Percentiles rank a stretch among this genome's conserved stretches.
phyloP scores from a whole-genome alignment of 2,888 invertebrate genomes.

The Heteromyza rotundicornis region DNA sequence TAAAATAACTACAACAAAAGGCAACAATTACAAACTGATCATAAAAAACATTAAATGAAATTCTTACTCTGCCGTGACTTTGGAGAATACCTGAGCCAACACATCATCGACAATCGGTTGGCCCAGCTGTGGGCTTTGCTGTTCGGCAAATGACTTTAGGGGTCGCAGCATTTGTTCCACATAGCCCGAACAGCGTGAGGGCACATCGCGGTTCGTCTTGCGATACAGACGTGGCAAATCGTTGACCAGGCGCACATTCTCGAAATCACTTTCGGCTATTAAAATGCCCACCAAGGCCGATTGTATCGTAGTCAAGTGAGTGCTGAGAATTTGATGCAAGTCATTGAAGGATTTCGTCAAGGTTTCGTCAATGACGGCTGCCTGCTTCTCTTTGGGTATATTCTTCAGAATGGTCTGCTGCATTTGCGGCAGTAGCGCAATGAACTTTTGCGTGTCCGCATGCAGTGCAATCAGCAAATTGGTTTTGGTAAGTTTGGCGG shows the following conservation, averaged over 20 bases:
- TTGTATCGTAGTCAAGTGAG: slow-evolving; percentile 43
- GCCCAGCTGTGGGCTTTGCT: slow-evolving; percentile 55
- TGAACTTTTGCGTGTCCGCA: slow-evolving; percentile 46
- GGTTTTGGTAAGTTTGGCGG: slow-evolving; percentile 37
- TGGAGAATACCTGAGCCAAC: slow-evolving; percentile 59
- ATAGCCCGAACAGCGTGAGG: slow-evolving; percentile 81
- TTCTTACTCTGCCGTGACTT: slow-evolving; percentile 67
- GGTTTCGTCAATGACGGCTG: slow-evolving; percentile 37
- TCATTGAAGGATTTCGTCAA: slow-evolving; percentile 47
- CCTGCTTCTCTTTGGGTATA: slow-evolving; percentile 33
- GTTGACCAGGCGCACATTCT: slow-evolving; percentile 79
- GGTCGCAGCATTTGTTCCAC: slow-evolving; percentile 72
- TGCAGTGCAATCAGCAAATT: slow-evolving; percentile 48
- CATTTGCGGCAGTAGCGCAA: slow-evolving; percentile 41
- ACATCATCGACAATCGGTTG: slow-evolving; percentile 47
- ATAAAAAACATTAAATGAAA: not conserved
- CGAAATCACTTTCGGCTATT: slow-evolving; percentile 75
- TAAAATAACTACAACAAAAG: slow-evolving; percentile 67
- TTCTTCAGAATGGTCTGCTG: slow-evolving; percentile 73
- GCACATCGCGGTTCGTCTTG: slow-evolving; percentile 87
- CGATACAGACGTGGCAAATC: slow-evolving; percentile 93
- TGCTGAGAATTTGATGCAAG: slow-evolving; percentile 37
- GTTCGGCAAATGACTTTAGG: slow-evolving; percentile 63
- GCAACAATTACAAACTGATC: not conserved
- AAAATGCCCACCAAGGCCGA: slow-evolving; percentile 79